phyloP scores from a whole-genome alignment of 2,888 invertebrate genomes.

The Hesperia comma region DNA sequence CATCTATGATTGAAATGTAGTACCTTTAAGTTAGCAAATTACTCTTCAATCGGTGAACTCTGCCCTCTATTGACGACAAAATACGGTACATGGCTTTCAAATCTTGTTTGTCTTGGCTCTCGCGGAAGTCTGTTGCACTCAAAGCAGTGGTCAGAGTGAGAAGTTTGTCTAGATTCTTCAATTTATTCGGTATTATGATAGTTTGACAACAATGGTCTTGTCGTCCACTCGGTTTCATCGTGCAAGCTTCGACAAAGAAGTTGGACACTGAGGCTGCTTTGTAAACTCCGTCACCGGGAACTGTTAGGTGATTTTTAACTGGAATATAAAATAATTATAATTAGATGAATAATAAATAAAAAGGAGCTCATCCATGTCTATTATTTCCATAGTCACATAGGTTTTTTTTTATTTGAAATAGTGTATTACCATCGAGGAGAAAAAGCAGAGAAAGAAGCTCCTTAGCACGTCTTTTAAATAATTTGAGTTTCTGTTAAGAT shows the following conservation, averaged over 20 bases:
- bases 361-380: too few species aligned
- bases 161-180: slow-evolving; percentile 23
- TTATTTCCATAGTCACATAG: too few species aligned
- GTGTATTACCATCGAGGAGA: too few species aligned
- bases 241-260: slow-evolving; percentile 52
- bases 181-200: slow-evolving; percentile 33
- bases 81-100: slow-evolving; percentile 64
- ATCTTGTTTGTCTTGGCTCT: slow-evolving; percentile 56
- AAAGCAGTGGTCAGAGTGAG: slow-evolving; percentile 49
- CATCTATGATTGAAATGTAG: slow-evolving; percentile 45
- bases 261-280: slow-evolving; percentile 29
- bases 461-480: too few species aligned
- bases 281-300: slow-evolving; percentile 45
- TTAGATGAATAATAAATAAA: too few species aligned
- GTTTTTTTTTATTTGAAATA: too few species aligned
- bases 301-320: slow-evolving; percentile 56
- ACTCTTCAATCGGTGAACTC: slow-evolving; percentile 63
- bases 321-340: slow-evolving; percentile 45
- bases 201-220: slow-evolving; percentile 59
- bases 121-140: slow-evolving; percentile 60
- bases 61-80: slow-evolving; percentile 69
- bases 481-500: too few species aligned
- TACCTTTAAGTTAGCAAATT: slow-evolving; percentile 47
- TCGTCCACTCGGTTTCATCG: slow-evolving; percentile 67
- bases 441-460: too few species aligned